phyloP scores from a whole-genome alignment of 2,113 vertebrate species.

The Ardeotis arabs region DNA sequence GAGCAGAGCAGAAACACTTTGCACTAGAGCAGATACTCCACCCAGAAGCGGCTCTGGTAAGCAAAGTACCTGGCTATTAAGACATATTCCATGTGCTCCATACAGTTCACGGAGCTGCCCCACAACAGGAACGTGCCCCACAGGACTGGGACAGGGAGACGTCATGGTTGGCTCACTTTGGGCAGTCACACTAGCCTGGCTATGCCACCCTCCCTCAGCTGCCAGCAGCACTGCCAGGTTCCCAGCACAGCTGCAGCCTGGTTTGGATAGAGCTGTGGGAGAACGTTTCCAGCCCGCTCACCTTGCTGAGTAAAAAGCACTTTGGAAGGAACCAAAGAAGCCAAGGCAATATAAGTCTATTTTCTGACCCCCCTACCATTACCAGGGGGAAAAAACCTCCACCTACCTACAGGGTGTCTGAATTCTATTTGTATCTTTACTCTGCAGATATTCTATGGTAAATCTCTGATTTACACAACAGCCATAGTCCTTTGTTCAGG shows the following conservation, averaged over 20 bases:
- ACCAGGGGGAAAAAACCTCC: fast-evolving
- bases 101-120: background rate
- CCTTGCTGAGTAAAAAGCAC: background rate
- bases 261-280: background rate
- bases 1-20: background rate
- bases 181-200: background rate
- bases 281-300: background rate
- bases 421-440: background rate
- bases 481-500: background rate
- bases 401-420: background rate
- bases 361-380: background rate
- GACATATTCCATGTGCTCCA: background rate
- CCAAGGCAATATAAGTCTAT: background rate
- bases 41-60: background rate
- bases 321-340: background rate
- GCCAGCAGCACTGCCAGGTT: background rate
- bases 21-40: background rate
- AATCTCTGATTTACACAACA: background rate
- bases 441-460: fast-evolving
- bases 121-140: background rate
- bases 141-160: background rate
- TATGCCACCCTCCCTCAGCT: background rate
- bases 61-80: background rate
- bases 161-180: background rate
- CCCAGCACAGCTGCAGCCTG: background rate